These are phyloP conservation scores for Allophyes oxyacanthae DNA, from an alignment of 2,888 invertebrate species.

Conservation along the genomic window DNA sequence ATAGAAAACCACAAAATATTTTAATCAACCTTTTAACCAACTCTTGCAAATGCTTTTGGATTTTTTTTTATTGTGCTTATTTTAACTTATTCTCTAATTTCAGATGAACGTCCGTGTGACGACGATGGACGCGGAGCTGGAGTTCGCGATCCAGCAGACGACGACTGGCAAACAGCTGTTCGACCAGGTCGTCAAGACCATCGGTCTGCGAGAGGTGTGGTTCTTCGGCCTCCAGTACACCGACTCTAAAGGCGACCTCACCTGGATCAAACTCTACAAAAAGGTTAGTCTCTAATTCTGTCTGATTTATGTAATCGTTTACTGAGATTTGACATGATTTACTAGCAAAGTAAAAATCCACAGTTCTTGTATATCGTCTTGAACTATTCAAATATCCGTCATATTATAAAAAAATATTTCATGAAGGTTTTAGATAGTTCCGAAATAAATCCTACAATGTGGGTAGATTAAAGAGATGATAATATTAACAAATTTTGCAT, in stretches of 20 bases:
- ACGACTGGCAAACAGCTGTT: conserved; percentile 99
- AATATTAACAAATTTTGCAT: too few species aligned
- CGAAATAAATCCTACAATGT: too few species aligned
- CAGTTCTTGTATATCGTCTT: too few species aligned
- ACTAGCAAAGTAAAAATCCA: too few species aligned
- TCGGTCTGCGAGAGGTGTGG: conserved; percentile 99
- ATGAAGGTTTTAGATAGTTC: too few species aligned
- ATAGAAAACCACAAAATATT: too few species aligned
- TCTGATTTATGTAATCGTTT: neutral
- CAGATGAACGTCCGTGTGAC: conserved; percentile 99
- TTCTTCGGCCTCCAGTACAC: conserved; percentile 99
- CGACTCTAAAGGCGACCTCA: conserved; percentile 98
- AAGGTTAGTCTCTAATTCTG: conserved; percentile 92
- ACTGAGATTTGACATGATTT: neutral
- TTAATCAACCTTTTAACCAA: too few species aligned
- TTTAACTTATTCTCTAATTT: conserved; percentile 54
- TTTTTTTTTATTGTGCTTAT: neutral
- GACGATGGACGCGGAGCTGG: conserved; percentile 99
- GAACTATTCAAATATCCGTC: too few species aligned
- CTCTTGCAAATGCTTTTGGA: too few species aligned
- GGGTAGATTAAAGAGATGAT: too few species aligned
- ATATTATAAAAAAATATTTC: too few species aligned
- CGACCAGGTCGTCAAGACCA: conserved; percentile 99
- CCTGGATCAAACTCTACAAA: conserved; percentile 99
- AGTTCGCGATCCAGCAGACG: conserved; percentile 99